Conservation (phyloP, 1,140 invertebrate genomes). For the Leptonema lineaticorne region DNA sequence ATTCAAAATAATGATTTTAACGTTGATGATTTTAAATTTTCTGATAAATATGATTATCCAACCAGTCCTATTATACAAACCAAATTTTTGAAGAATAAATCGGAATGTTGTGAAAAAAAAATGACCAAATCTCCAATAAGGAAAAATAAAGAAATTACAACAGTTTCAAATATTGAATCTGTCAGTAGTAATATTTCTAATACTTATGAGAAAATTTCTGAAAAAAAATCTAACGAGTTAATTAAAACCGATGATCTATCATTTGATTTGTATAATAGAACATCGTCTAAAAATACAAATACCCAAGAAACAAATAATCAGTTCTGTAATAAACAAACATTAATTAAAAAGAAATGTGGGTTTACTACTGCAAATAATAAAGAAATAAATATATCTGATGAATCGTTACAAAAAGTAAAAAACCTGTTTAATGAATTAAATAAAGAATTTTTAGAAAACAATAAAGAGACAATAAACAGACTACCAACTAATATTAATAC, state of each 20-base stretch:
- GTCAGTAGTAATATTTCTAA: too few species aligned
- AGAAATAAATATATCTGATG: neutral
- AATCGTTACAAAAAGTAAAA: neutral
- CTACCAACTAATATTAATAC: neutral
- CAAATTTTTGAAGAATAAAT: neutral
- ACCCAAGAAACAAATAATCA: too few species aligned
- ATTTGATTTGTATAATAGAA: too few species aligned
- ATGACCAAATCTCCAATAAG: neutral
- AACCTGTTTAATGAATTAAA: neutral
- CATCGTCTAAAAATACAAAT: too few species aligned
- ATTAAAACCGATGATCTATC: too few species aligned
- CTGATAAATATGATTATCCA: neutral
- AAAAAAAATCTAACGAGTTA: too few species aligned
- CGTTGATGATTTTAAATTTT: neutral
- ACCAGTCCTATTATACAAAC: neutral
- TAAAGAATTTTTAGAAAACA: neutral
- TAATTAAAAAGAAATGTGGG: too few species aligned
- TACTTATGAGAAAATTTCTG: too few species aligned
- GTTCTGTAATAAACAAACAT: too few species aligned
- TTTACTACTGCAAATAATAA: slow-evolving; percentile 32
- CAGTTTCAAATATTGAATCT: too few species aligned
- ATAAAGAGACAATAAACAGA: neutral
- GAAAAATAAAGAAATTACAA: neutral
- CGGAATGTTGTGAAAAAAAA: neutral
- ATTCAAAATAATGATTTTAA: neutral